Evolutionary conservation across 2,888 invertebrate genomes (phyloP), one percentile per base, ranked within the genome.

Genomic region (Drosophila picticornis): DNA sequence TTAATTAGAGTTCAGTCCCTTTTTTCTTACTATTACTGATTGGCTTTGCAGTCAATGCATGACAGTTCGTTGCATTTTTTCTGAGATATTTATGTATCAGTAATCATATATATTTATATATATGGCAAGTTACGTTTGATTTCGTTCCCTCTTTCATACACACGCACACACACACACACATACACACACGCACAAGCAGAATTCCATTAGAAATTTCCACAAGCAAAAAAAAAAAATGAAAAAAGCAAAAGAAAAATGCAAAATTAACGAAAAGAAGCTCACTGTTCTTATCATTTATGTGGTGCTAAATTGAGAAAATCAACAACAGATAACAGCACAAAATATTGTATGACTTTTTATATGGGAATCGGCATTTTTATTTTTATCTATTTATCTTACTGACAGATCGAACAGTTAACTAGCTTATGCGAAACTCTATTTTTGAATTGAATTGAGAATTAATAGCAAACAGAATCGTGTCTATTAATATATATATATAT

Each of bases 121-220:
- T 46, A 31, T 58, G n/a, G 29, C 19, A 50, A 62, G 36, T 46
- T 50, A 36, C 29, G 25, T 55, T 46, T 61, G 65, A 64, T 63
- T 71, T 58, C 19, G 40, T 67, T 64, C 43, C 48, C 32, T 64
- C 56, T 57, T 65, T 25, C 32, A 36, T 46, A 63, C 53, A 67
- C 61, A 66, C n/a, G n/a, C 56, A 55, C 27, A 46, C 67, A 58
- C 51, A 58, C 51, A 46, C 61, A 66, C 51, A 67, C 56, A 58
- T 48, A 68, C 53, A 67, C 34, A 67, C 65, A 69, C 61, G 80
- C 85, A 88, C 75, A 73, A 76, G 40, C 72, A 72, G 62, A 86
- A 89, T 87, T 90, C 89, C 84, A 89, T 89, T 81, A 86, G 72
- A 86, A 86, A 75, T 81, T 81, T 81, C 72, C 69, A 76, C 71